Conservation (phyloP, 2,888 invertebrate species). For the Stratiomys singularior region DNA sequence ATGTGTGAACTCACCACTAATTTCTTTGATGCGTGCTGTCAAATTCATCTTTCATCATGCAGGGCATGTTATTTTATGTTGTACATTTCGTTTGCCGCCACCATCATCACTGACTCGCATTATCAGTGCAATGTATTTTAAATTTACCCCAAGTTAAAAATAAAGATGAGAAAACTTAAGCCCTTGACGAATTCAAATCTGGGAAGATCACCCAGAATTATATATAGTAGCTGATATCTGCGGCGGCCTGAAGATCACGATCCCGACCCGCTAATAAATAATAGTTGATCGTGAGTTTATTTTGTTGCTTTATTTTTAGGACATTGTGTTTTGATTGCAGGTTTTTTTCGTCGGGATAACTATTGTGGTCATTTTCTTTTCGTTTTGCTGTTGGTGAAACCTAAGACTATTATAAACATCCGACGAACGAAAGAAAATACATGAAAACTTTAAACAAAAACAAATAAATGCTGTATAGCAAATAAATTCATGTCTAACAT, state of each 20-base stretch:
- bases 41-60: background rate
- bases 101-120: no score
- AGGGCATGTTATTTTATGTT: no score
- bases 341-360: background rate
- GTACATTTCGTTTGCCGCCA: no score
- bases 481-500: no score
- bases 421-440: background rate
- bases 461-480: no score
- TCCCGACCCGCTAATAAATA: background rate
- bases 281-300: background rate
- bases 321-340: conserved; percentile 12
- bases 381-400: background rate
- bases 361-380: background rate
- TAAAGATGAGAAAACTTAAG: background rate
- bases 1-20: background rate
- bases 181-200: conserved; percentile 10
- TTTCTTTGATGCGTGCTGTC: background rate
- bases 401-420: conserved; percentile 21
- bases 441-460: conserved; percentile 19
- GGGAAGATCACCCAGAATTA: background rate
- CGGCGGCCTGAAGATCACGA: background rate
- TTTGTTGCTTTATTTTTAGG: background rate
- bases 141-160: background rate
- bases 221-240: background rate
- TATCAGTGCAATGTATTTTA: no score